A percentile compares a stretch with the other conserved stretches of the same genome.
phyloP scores from a whole-genome alignment of 2,888 invertebrate genomes.

The Julus scanicus region DNA sequence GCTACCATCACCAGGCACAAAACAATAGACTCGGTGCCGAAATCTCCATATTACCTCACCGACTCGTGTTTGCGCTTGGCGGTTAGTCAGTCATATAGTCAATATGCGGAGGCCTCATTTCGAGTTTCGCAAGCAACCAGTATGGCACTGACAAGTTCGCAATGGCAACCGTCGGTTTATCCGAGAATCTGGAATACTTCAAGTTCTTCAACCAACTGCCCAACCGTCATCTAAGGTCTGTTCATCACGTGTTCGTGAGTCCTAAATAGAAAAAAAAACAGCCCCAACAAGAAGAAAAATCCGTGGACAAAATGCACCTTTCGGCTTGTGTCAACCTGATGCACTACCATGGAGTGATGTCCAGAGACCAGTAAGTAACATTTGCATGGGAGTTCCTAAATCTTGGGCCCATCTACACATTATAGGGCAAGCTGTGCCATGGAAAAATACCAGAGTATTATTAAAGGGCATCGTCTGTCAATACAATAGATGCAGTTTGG shows the following conservation, averaged over 20 bases:
- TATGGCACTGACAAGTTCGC: background rate
- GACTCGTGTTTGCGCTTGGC: background rate
- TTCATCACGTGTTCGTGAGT: no score
- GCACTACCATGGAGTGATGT: background rate
- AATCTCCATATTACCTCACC: background rate
- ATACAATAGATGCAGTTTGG: no score
- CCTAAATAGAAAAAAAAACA: no score
- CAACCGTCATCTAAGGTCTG: no score
- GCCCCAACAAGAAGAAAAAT: background rate
- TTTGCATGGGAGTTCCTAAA: no score
- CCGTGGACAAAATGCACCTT: background rate
- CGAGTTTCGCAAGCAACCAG: background rate
- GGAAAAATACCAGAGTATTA: no score
- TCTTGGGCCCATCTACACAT: no score
- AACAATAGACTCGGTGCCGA: background rate
- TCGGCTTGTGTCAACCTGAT: background rate
- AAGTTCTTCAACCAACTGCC: no score
- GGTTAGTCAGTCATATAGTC: no score
- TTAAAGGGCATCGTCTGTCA: no score
- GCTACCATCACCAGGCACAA: background rate
- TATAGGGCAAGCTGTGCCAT: no score
- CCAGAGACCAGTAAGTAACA: background rate
- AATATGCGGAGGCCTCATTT: no score
- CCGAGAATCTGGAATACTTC: background rate
- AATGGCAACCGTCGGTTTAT: background rate